These are phyloP conservation scores for Leptobrachium ailaonicum DNA, from an alignment of 2,113 vertebrate species.

Conservation along the genomic window DNA sequence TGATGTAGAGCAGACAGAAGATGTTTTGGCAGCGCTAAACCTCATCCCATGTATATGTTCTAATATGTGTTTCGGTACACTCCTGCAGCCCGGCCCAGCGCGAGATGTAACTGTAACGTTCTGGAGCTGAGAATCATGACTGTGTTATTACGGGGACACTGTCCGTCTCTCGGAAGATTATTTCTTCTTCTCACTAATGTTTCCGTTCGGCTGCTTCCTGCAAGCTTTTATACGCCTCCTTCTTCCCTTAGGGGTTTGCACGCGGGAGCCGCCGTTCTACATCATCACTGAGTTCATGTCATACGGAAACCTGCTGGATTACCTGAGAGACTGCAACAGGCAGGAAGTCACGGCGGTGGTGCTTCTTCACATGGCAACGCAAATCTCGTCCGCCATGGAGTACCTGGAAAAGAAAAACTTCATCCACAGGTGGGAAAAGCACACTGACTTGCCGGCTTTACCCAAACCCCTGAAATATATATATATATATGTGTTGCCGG, in stretches of 20 bases:
- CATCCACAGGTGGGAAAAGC: conserved; percentile 84
- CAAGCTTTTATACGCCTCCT: too few species aligned
- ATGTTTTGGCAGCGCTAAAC: too few species aligned
- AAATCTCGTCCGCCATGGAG: conserved; percentile 99
- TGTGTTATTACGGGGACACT: neutral
- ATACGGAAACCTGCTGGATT: conserved; percentile 93
- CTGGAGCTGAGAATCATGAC: too few species aligned
- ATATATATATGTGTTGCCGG: too few species aligned
- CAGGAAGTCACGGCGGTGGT: conserved; percentile 96
- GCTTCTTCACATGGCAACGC: conserved; percentile 97
- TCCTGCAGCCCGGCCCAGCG: too few species aligned
- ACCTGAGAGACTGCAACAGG: conserved; percentile 90
- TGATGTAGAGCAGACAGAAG: too few species aligned
- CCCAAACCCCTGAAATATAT: too few species aligned
- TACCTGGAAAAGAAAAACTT: conserved; percentile 99
- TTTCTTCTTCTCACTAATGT: neutral
- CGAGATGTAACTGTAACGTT: too few species aligned
- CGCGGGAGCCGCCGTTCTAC: conserved; percentile 94
- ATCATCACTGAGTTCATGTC: conserved; percentile 99
- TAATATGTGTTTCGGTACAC: too few species aligned
- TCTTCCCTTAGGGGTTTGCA: conserved; percentile 85
- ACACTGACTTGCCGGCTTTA: neutral
- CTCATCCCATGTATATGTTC: too few species aligned
- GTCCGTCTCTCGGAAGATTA: neutral
- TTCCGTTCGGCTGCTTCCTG: too few species aligned